Conservation (phyloP, 2,113 vertebrate species). For the Tetrax tetrax region DNA sequence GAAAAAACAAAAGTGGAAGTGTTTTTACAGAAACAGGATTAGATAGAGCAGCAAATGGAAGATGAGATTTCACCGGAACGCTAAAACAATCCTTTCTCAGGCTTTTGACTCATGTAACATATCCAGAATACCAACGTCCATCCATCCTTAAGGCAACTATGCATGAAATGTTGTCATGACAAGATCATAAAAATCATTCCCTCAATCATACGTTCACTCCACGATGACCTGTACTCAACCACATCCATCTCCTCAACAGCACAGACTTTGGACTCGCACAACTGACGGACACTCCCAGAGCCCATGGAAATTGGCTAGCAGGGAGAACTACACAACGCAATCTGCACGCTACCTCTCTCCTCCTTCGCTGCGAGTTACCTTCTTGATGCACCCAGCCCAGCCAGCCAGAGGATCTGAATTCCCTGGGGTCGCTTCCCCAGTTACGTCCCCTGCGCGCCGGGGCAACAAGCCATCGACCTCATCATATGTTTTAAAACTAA, state of each 20-base stretch:
- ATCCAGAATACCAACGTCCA: background rate
- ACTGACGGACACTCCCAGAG: background rate
- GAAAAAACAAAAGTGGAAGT: background rate
- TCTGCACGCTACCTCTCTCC: constrained; percentile 48
- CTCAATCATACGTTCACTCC: constrained; percentile 27
- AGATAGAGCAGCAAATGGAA: background rate
- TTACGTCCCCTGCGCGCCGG: background rate
- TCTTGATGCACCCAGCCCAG: constrained; percentile 43
- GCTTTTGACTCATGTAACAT: background rate
- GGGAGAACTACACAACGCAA: background rate
- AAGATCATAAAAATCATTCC: background rate
- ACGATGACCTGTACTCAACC: background rate
- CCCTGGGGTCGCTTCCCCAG: constrained; percentile 23
- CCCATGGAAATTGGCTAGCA: background rate
- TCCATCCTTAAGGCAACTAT: background rate
- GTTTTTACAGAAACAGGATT: background rate
- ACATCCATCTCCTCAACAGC: constrained; percentile 32
- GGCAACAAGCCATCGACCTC: constrained; percentile 42
- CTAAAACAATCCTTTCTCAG: background rate
- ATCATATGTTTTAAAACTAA: constrained; percentile 36
- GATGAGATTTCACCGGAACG: background rate
- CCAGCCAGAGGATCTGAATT: constrained; percentile 28
- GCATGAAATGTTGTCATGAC: background rate
- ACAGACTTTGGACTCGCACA: constrained; percentile 19
- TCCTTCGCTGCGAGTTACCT: constrained; percentile 28